These are phyloP conservation scores for Cariama cristata DNA, from an alignment of 2,113 vertebrate genomes.

Conservation along the genomic window DNA sequence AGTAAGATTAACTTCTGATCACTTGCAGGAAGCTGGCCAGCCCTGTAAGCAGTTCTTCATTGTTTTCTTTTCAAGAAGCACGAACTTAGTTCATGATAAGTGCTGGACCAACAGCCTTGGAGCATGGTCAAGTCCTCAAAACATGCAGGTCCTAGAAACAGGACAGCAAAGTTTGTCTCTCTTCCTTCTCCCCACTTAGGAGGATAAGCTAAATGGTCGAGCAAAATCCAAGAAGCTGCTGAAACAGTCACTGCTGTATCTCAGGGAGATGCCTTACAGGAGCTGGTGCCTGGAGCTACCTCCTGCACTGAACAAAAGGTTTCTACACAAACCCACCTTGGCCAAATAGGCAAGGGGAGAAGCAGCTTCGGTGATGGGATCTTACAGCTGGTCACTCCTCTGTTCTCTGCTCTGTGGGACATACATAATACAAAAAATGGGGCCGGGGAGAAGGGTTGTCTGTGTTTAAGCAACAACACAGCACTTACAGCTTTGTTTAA, in stretches of 20 bases:
- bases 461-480: neutral
- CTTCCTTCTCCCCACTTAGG: neutral
- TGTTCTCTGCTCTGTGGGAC: neutral
- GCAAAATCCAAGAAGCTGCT: neutral
- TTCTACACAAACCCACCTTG: neutral
- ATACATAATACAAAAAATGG: neutral
- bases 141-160: neutral
- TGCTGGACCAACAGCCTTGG: neutral
- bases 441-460: fast-evolving
- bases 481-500: neutral
- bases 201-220: neutral
- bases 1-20: neutral
- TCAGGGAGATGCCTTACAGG: neutral
- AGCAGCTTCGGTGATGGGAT: neutral
- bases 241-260: neutral
- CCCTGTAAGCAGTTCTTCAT: neutral
- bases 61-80: neutral
- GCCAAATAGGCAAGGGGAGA: neutral
- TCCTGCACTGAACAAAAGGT: neutral
- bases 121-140: neutral
- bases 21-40: neutral
- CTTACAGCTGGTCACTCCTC: neutral
- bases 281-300: neutral
- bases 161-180: neutral
- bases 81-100: neutral